Base-by-base conservation (phyloP, 92 coral and sea anemone species). In the Montipora capitata region DNA sequence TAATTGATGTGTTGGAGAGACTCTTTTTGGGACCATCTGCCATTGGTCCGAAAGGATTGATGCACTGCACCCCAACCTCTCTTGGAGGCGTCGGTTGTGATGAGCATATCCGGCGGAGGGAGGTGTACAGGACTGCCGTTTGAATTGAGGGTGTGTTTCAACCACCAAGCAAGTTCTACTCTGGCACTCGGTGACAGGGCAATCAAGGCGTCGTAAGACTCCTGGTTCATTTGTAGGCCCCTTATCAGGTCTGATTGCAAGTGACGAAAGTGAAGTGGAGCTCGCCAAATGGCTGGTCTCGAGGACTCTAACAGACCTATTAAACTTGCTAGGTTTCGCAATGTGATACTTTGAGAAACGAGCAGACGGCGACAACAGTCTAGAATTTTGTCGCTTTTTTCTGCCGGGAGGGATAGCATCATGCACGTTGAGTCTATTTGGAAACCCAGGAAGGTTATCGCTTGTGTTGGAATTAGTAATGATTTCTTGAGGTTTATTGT, bases 51-150 rank as follows among this genome's bases (percentile, higher is more conserved):
- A 4, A 77, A 41, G 16, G 67, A 38, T 39, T 80, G 79, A 63
- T 57, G 83, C 49, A 83, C 56, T 43, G 89, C 92, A 40, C 89
- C 92, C 92, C 92, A 92, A 61, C 94, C 94, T 74, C 40, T 76
- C 78, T 76, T 91, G 14, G 89, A 91, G 12, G 91, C 91, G 58
- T 82, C 86, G 3, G 86, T 70, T n/a, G 81, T 72, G 15, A 86
- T 86, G 20, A 52, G 15, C 42, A 81, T 10, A 72, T 85, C 90
- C 39, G 83, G 91, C 14, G 91, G 40, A 68, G 89, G 92, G 2
- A 71, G 71, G 40, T 77, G 57, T 5, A 86, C 57, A 11, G 80
- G 85, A 6, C 80, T 91, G 81, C 91, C 74, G 76, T 91, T 91
- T 62, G 43, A 80, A 16, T 18, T 69, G 80, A 14, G 78, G 8